phyloP scores from a whole-genome alignment of 2,797 vertebrate genomes.

The Clarias laeviceps region DNA sequence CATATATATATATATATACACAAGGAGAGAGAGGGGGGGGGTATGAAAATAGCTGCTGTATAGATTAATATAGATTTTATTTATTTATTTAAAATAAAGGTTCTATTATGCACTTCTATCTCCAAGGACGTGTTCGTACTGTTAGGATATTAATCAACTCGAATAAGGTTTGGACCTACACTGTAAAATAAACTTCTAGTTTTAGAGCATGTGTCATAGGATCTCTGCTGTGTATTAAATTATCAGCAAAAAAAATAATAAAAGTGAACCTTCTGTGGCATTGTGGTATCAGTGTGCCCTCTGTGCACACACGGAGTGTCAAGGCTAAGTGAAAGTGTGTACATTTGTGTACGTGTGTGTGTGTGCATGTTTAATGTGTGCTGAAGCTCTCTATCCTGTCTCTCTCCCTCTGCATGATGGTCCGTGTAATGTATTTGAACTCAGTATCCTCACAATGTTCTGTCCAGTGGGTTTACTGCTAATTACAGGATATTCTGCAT shows the following conservation, averaged over 20 bases:
- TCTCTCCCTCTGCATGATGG: constrained; percentile 32
- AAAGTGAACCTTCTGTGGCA: not conserved
- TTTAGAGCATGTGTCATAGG: too few species aligned
- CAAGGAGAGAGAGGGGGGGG: not conserved
- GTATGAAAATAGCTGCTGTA: not conserved
- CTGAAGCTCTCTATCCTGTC: not conserved
- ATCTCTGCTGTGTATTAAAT: not conserved
- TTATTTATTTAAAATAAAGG: not conserved
- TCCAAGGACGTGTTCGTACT: not conserved
- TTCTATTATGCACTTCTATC: not conserved
- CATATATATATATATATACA: too few species aligned
- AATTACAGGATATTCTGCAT: constrained; percentile 58
- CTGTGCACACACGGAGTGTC: not conserved
- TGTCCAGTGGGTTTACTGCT: constrained; percentile 56
- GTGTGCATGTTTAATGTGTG: not conserved
- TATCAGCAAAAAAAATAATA: not conserved
- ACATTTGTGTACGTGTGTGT: constrained; percentile 18
- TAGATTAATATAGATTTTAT: not conserved
- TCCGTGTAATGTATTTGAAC: constrained; percentile 41
- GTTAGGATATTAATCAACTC: not conserved
- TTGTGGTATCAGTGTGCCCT: not conserved
- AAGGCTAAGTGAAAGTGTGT: not conserved
- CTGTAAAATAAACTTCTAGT: not conserved
- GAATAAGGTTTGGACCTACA: not conserved
- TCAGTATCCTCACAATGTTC: constrained; percentile 48